phyloP scores from a whole-genome alignment of 2,113 vertebrate species.

The Pontoporia blainvillei region DNA sequence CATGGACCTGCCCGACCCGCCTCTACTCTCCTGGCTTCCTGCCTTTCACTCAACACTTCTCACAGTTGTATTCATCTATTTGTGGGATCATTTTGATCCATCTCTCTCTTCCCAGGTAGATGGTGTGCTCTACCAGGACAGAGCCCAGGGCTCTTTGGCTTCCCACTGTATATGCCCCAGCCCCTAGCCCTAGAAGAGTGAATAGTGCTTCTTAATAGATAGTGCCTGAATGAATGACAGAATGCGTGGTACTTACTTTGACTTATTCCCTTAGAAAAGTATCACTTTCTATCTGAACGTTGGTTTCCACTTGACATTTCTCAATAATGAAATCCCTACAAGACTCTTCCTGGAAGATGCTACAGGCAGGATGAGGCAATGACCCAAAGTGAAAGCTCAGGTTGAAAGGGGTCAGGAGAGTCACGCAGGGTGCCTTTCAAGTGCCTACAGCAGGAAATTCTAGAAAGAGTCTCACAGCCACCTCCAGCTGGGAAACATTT shows the following conservation, averaged over 20 bases:
- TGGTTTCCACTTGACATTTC: constrained; percentile 5
- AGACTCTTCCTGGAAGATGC: not conserved
- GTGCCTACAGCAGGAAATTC: not conserved
- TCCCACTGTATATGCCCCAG: not conserved
- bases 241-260: not conserved
- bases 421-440: not conserved
- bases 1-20: not conserved
- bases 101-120: not conserved
- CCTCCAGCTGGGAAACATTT: not conserved
- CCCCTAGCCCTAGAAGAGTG: not conserved
- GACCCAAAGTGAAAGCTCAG: not conserved
- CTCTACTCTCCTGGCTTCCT: not conserved
- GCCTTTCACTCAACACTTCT: not conserved
- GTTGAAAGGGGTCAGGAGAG: not conserved
- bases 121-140: not conserved
- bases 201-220: not conserved
- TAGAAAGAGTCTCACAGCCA: not conserved
- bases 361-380: not conserved
- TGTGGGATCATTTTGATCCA: not conserved
- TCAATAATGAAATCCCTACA: not conserved
- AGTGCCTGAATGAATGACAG: not conserved
- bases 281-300: not conserved
- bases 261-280: not conserved
- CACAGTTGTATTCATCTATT: not conserved
- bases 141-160: not conserved